A percentile compares a stretch with the other conserved stretches of the same genome.
phyloP scores from a whole-genome alignment of 2,888 invertebrate genomes.

The Yponomeuta sedellus region DNA sequence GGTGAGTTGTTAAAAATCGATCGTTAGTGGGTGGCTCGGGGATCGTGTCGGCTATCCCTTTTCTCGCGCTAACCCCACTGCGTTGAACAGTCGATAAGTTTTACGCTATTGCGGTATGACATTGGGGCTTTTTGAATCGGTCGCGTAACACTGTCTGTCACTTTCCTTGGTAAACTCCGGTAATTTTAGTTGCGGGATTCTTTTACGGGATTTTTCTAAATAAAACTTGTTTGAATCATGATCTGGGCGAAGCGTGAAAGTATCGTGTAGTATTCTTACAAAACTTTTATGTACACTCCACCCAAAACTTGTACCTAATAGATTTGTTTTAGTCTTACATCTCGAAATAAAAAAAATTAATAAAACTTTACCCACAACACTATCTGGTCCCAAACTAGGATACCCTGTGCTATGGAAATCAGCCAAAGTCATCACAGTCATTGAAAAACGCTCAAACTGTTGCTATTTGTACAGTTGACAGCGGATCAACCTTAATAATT shows the following conservation, averaged over 20 bases:
- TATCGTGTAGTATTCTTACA: not conserved
- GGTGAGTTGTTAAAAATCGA: conserved; percentile 67
- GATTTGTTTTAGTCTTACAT: too few species aligned
- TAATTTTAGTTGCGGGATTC: conserved; percentile 25
- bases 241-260: not conserved
- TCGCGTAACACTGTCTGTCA: conserved; percentile 46
- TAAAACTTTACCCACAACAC: too few species aligned
- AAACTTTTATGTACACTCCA: not conserved
- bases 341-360: too few species aligned
- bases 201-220: conserved; percentile 20
- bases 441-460: too few species aligned
- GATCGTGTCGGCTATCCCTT: conserved; percentile 38
- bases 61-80: conserved; percentile 53
- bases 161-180: conserved; percentile 39
- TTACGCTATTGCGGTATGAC: conserved; percentile 41
- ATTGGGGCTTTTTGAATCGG: conserved; percentile 38
- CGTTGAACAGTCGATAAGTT: conserved; percentile 53
- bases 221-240: conserved; percentile 12
- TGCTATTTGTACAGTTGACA: too few species aligned
- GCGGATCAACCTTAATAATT: too few species aligned
- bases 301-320: too few species aligned
- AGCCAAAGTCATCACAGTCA: too few species aligned
- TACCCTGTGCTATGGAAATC: too few species aligned
- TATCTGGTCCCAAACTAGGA: too few species aligned
- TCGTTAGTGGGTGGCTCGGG: conserved; percentile 69